These are phyloP conservation scores for Psammodynastes pulverulentus DNA, from an alignment of 2,113 vertebrate genomes.

Conservation along the genomic window DNA sequence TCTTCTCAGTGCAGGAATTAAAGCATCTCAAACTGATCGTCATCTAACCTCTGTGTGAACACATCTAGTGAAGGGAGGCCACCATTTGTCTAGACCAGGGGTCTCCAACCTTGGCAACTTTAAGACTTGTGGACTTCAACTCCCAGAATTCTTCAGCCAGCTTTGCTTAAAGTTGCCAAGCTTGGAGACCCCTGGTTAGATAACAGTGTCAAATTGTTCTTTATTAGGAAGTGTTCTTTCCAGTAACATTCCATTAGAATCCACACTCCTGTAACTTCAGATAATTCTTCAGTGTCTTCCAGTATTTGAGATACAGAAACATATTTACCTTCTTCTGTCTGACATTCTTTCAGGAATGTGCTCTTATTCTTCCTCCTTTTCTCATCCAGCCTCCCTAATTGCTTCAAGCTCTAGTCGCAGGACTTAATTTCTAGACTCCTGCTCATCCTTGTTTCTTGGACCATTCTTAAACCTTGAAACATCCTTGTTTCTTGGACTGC, in stretches of 20 bases:
- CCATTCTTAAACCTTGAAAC: neutral
- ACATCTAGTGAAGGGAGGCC: neutral
- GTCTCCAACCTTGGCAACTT: too few relatives aligned
- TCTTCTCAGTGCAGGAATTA: neutral
- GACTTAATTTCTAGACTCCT: neutral
- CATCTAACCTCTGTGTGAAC: neutral
- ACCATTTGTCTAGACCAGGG: neutral
- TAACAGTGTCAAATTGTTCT: neutral
- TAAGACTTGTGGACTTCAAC: too few relatives aligned
- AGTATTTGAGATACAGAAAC: neutral
- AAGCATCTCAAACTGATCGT: neutral
- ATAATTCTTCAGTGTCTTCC: neutral
- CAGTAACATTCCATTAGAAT: neutral
- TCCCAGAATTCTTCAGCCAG: too few relatives aligned
- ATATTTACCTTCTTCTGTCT: neutral
- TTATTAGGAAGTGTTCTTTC: neutral
- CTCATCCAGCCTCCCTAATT: neutral
- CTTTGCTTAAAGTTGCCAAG: too few relatives aligned
- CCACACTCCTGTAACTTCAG: neutral
- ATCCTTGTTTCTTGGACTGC: neutral
- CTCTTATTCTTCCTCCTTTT: neutral
- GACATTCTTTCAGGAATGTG: neutral
- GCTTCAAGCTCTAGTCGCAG: neutral
- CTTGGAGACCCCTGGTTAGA: neutral
- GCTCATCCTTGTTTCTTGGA: neutral